These are phyloP conservation scores for Onychomys arenicola DNA, from an alignment of 2,797 vertebrate genomes.

Conservation along the genomic window DNA sequence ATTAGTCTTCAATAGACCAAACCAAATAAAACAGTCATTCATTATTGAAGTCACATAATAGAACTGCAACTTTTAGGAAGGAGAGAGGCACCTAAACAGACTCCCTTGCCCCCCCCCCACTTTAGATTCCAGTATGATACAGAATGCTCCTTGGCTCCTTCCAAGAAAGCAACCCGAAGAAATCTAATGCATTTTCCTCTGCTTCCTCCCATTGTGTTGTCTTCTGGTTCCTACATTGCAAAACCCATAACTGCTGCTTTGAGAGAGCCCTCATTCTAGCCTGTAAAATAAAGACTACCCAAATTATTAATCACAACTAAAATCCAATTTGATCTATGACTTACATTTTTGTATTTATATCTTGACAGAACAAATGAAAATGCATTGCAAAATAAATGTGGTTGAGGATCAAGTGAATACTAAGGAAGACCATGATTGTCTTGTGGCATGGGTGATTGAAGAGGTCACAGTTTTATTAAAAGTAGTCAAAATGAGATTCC, in stretches of 20 bases:
- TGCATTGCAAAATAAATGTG: neutral
- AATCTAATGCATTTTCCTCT: neutral
- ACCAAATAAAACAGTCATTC: neutral
- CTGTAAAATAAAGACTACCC: neutral
- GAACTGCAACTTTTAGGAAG: neutral
- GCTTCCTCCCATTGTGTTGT: neutral
- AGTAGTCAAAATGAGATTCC: no score
- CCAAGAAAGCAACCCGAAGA: neutral
- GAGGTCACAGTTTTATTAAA: neutral
- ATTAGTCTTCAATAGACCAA: neutral
- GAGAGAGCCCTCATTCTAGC: neutral
- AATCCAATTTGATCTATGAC: neutral
- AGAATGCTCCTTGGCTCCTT: neutral
- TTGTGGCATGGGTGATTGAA: neutral
- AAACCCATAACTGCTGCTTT: neutral
- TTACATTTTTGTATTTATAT: neutral
- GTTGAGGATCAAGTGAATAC: neutral
- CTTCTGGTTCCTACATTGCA: neutral
- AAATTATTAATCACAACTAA: neutral
- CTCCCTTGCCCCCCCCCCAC: no score
- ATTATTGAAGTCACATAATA: neutral
- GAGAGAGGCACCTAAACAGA: neutral
- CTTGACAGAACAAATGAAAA: neutral
- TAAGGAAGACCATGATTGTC: neutral
- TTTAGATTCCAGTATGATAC: neutral